phyloP scores from a whole-genome alignment of 1,140 invertebrate genomes.

The Rhysida immarginata region DNA sequence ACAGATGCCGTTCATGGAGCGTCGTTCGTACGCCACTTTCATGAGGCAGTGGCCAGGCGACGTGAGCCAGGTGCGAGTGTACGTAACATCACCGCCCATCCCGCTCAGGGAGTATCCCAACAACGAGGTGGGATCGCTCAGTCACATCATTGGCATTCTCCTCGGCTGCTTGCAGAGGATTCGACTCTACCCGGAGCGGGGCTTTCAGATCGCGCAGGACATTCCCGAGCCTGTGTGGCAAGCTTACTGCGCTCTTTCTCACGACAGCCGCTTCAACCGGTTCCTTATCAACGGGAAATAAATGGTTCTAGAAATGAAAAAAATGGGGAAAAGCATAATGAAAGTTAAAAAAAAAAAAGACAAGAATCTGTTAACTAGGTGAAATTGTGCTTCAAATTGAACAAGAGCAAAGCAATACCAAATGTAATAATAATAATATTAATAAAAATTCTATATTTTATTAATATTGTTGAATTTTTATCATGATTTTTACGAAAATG shows the following conservation, averaged over 20 bases:
- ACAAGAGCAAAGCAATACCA: too few species aligned
- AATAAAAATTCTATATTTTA: too few species aligned
- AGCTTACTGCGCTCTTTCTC: not conserved
- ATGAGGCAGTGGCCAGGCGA: slow-evolving; percentile 8
- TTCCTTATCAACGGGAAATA: not conserved
- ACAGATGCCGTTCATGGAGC: slow-evolving; percentile 11
- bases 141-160: not conserved
- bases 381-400: too few species aligned
- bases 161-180: slow-evolving; percentile 9
- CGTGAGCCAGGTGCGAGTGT: not conserved
- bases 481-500: too few species aligned
- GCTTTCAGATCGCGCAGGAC: slow-evolving; percentile 4
- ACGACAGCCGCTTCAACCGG: not conserved
- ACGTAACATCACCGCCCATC: slow-evolving; percentile 8
- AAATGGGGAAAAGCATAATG: too few species aligned
- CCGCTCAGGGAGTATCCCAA: slow-evolving; percentile 5
- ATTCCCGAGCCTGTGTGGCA: not conserved
- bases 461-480: too few species aligned
- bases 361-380: too few species aligned
- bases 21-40: slow-evolving; percentile 10
- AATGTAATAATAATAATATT: too few species aligned
- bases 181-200: not conserved
- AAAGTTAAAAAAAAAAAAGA: too few species aligned
- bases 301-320: too few species aligned
- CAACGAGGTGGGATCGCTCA: not conserved